Percentiles rank a stretch among this genome's conserved stretches.
Evolutionary conservation across 2,797 vertebrate genomes (phyloP).

Genomic region (Diplodus puntazzo): DNA sequence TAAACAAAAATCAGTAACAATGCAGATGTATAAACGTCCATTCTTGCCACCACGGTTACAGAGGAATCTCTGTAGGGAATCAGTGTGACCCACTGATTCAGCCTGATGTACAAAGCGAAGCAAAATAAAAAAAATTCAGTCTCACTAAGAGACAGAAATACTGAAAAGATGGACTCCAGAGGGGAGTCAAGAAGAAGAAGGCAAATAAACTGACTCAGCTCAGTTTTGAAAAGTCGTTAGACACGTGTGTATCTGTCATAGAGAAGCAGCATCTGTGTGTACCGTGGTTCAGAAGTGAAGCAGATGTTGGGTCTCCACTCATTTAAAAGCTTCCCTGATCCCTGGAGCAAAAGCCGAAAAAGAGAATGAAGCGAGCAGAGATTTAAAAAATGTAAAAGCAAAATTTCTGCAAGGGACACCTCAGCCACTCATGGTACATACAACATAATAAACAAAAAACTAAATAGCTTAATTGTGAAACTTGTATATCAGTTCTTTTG

Average conservation of each 20-base stretch:
- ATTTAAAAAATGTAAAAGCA: slow-evolving; percentile 12
- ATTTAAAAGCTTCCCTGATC: slow-evolving; percentile 37
- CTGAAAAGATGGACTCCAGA: not conserved
- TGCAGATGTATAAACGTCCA: slow-evolving; percentile 32
- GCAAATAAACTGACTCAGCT: not conserved
- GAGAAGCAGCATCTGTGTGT: slow-evolving; percentile 12
- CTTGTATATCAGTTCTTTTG: slow-evolving; percentile 16
- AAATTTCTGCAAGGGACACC: not conserved
- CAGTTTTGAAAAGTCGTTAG: slow-evolving; percentile 18
- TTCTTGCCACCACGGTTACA: slow-evolving; percentile 17
- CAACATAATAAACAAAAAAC: slow-evolving; percentile 19
- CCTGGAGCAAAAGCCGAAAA: not conserved
- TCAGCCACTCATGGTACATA: slow-evolving; percentile 24
- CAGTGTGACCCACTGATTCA: not conserved
- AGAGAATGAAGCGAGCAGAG: not conserved
- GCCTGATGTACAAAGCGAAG: not conserved
- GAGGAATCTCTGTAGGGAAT: not conserved
- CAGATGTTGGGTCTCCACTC: not conserved
- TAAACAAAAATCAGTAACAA: slow-evolving; percentile 5
- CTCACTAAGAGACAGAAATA: slow-evolving; percentile 8
- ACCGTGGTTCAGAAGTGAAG: not conserved
- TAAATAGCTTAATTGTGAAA: slow-evolving; percentile 60
- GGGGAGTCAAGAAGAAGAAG: not conserved
- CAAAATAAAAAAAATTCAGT: not conserved
- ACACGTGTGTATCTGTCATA: slow-evolving; percentile 1